These are phyloP conservation scores for Corythucha ciliata DNA, from an alignment of 2,888 invertebrate genomes.

Conservation along the genomic window DNA sequence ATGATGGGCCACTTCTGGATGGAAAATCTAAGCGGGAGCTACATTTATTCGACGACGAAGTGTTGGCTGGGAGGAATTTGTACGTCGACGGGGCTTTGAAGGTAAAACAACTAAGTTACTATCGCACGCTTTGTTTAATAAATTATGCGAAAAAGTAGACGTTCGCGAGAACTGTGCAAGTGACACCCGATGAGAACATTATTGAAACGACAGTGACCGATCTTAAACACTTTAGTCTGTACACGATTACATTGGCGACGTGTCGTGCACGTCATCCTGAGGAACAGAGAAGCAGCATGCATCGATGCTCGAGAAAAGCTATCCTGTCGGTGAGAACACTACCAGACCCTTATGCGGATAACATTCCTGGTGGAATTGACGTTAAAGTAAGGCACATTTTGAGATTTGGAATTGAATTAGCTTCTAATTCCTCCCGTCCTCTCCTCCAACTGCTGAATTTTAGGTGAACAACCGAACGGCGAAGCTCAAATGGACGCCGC, in stretches of 20 bases:
- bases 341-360: slow-evolving; percentile 42
- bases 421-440: too few relatives aligned
- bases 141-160: too few relatives aligned
- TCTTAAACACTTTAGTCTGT: slow-evolving; percentile 51
- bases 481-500: slow-evolving; percentile 52
- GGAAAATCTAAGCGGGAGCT: too few relatives aligned
- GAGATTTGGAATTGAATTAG: too few relatives aligned
- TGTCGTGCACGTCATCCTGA: slow-evolving; percentile 44
- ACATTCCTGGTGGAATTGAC: slow-evolving; percentile 38
- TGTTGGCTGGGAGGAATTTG: too few relatives aligned
- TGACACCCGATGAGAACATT: slow-evolving; percentile 1
- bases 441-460: too few relatives aligned
- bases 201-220: slow-evolving; percentile 38
- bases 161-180: slow-evolving; percentile 1
- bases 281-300: slow-evolving; percentile 33
- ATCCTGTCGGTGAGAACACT: slow-evolving; percentile 46
- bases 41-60: too few relatives aligned
- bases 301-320: slow-evolving; percentile 46
- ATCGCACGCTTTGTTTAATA: too few relatives aligned
- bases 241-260: slow-evolving; percentile 51
- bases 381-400: slow-evolving; percentile 29
- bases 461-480: slow-evolving; percentile 39
- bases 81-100: too few relatives aligned
- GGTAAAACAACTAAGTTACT: too few relatives aligned
- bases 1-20: too few relatives aligned